phyloP scores from a whole-genome alignment of 1,140 invertebrate genomes.

The Macrotrachela quadricornifera region DNA sequence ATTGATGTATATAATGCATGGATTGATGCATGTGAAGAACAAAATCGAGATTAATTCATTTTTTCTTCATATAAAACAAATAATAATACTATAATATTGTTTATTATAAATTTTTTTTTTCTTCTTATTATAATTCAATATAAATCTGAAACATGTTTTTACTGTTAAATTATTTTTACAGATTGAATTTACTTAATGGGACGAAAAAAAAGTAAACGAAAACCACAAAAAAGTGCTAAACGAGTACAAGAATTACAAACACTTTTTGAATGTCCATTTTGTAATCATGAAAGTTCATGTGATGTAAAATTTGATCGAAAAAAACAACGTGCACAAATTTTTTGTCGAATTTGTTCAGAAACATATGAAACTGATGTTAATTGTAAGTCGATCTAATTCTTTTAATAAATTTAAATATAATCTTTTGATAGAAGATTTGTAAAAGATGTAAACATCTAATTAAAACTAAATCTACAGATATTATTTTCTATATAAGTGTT shows the following conservation, averaged over 20 bases:
- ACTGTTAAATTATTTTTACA: too few species aligned
- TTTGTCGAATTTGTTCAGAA: slow-evolving; percentile 78
- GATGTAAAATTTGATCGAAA: slow-evolving; percentile 97
- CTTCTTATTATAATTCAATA: too few species aligned
- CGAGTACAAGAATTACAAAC: slow-evolving; percentile 76
- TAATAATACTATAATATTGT: too few species aligned
- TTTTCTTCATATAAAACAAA: too few species aligned
- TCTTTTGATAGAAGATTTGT: too few species aligned
- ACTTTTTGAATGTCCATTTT: slow-evolving; percentile 97
- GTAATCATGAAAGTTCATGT: slow-evolving; percentile 96
- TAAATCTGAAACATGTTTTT: too few species aligned
- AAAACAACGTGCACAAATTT: slow-evolving; percentile 27
- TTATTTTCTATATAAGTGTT: background rate
- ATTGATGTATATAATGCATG: slow-evolving; percentile 98
- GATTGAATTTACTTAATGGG: too few species aligned
- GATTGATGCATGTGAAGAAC: slow-evolving; percentile 91
- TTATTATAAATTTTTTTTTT: too few species aligned
- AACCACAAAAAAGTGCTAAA: slow-evolving; percentile 80
- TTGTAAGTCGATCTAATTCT: too few species aligned
- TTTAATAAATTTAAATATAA: too few species aligned
- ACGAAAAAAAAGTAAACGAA: slow-evolving; percentile 68
- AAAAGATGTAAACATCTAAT: too few species aligned
- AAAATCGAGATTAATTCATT: slow-evolving; percentile 36
- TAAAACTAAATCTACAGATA: too few species aligned
- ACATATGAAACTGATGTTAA: slow-evolving; percentile 91